Evolutionary conservation across 2,888 invertebrate genomes (phyloP).

Genomic region (Sminthurides aquaticus): DNA sequence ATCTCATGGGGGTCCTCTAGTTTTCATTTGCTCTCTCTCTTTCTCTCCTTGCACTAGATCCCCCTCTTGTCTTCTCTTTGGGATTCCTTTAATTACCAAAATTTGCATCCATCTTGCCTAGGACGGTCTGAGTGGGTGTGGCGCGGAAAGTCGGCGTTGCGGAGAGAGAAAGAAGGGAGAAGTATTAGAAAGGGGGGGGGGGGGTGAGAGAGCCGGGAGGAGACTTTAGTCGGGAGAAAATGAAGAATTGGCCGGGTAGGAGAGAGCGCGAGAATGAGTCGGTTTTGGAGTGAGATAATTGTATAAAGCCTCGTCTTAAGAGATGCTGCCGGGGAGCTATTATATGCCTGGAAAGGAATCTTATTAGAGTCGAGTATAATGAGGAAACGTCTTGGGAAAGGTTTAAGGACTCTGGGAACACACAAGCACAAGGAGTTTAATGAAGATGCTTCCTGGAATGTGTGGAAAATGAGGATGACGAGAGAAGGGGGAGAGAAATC

Average conservation of each 20-base stretch:
- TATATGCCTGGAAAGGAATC: neutral
- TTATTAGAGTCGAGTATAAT: neutral
- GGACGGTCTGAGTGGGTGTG: neutral
- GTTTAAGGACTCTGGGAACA: neutral
- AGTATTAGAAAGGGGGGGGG: neutral
- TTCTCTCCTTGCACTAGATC: neutral
- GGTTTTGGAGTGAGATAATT: neutral
- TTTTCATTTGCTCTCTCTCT: constrained; percentile 4
- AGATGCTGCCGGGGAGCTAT: neutral
- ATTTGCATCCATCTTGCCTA: constrained; percentile 9
- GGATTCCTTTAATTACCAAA: constrained; percentile 10
- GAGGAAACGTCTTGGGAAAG: neutral
- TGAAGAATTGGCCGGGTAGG: neutral
- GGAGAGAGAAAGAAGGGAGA: constrained; percentile 3
- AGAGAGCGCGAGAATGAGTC: neutral
- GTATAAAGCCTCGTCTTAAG: neutral
- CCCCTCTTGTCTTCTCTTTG: neutral
- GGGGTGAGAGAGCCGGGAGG: constrained; percentile 4
- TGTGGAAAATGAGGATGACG: too few species aligned
- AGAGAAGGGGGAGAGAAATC: too few species aligned
- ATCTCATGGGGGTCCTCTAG: neutral
- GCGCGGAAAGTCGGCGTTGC: neutral
- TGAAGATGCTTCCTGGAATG: too few species aligned
- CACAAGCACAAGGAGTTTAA: too few species aligned
- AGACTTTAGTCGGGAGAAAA: neutral